Evolutionary conservation across 1,140 invertebrate species (phyloP), one percentile per base, ranked within the genome.

Genomic region (Monochamus saltuarius): DNA sequence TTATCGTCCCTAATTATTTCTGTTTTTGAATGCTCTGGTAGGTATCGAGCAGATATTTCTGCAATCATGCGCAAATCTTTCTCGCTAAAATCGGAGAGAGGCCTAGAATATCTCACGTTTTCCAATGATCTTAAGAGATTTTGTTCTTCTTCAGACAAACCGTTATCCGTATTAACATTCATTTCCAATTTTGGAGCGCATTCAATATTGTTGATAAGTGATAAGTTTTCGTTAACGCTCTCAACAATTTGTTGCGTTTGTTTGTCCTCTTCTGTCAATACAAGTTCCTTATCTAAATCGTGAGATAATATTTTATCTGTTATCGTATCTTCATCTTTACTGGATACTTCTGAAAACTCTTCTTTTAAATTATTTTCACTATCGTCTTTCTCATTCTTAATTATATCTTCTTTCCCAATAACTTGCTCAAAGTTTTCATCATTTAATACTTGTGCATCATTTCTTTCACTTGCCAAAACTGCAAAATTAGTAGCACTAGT

Each of bases 61-160:
- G 64, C 55, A 35, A 68, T 66, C n/a, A 68, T 13, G 14, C 37
- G 1, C 19, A 68, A 56, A 51, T 70, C 68, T 29, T 62, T 19
- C 10, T 57, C 47, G 51, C 68, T 70, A 9, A 70, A 37, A 6
- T 66, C 61, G 9, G 68, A 70, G 22, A 70, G 36, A 6, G 66
- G 63, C 35, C 64, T 59, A 1, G 53, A 53, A 35, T 36, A 8
- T n/a, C 46, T 43, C 57, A 46, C 17, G 4, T 52, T 52, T 36
- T 29, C 22, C 2, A 50, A 14, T 16, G 36, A 34, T 46, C 11
- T 16, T 37, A 65, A 16, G 14, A 61, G 43, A 2, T 34, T 47
- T n/a, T 60, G 29, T 45, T 64, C 62, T 34, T 56, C 54, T 2
- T 51, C 40, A 7, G 57, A 29, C 6, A 29, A 29, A 29, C 22